Conservation (phyloP, 1,140 invertebrate genomes). For the Odontomachus brunneus region DNA sequence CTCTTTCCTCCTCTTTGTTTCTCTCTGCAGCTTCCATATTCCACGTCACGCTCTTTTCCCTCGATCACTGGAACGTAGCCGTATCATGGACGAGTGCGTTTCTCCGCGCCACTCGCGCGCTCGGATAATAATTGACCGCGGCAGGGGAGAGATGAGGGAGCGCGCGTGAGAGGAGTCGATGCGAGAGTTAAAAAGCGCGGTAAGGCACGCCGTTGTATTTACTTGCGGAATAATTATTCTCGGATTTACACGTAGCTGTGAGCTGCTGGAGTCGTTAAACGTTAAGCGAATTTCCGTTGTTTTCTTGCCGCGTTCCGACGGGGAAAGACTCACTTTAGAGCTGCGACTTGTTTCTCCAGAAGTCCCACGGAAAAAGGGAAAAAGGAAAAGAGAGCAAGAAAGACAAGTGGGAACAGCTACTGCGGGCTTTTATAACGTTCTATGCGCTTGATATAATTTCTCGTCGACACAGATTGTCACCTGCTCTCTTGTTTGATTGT, state of each 20-base stretch:
- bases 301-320: background rate
- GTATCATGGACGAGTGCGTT: slow-evolving; percentile 51
- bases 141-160: background rate
- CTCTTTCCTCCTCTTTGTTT: slow-evolving; percentile 61
- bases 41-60: slow-evolving; percentile 52
- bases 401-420: background rate
- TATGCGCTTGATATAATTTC: background rate
- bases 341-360: background rate
- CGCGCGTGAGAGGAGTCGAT: slow-evolving; percentile 13
- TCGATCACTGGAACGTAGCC: slow-evolving; percentile 36
- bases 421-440: background rate
- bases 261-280: slow-evolving; percentile 19
- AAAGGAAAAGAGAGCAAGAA: background rate
- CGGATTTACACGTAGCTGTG: slow-evolving; percentile 32
- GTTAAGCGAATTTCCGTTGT: slow-evolving; percentile 31
- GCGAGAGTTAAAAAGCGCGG: slow-evolving; percentile 40
- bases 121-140: slow-evolving; percentile 38
- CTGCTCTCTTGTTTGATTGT: background rate
- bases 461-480: background rate
- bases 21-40: slow-evolving; percentile 59
- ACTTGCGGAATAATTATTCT: slow-evolving; percentile 10
- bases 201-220: slow-evolving; percentile 13
- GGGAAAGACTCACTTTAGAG: background rate
- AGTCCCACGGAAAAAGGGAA: background rate
- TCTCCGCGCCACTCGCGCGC: slow-evolving; percentile 20